These are phyloP conservation scores for Copsychus sechellarum DNA, from an alignment of 2,113 vertebrate genomes.

Conservation along the genomic window DNA sequence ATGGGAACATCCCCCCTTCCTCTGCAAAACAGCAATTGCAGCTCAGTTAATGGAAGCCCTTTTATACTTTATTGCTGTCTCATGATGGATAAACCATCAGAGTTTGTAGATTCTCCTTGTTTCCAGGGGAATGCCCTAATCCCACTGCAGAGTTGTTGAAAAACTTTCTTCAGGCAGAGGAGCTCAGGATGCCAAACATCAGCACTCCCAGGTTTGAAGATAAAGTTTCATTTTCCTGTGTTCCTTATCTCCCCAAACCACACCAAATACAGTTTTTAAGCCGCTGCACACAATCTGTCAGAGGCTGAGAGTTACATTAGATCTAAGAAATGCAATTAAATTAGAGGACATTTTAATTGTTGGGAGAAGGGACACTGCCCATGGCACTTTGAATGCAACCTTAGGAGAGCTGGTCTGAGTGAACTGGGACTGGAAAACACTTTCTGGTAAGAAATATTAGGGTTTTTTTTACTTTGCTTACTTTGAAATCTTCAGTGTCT, in stretches of 20 bases:
- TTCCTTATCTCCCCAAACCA: neutral
- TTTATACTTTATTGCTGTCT: neutral
- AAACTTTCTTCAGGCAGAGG: neutral
- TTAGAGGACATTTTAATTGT: neutral
- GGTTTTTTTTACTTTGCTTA: neutral
- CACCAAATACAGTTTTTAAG: neutral
- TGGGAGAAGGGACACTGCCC: neutral
- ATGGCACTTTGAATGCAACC: neutral
- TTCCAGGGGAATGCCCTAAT: neutral
- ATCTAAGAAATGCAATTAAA: neutral
- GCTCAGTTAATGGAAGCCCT: neutral
- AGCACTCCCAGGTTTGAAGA: neutral
- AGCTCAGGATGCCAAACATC: neutral
- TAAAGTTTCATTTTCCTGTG: neutral
- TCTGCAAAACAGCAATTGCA: neutral
- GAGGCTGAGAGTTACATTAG: neutral
- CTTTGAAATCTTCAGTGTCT: neutral
- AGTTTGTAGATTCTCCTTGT: neutral
- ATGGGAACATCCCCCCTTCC: neutral
- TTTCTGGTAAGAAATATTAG: neutral
- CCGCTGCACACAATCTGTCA: neutral
- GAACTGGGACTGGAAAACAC: neutral
- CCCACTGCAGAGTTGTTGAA: neutral
- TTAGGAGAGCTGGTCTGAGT: neutral
- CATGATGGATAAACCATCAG: neutral